Percentiles rank a stretch among this genome's conserved stretches.
Evolutionary conservation across 2,113 vertebrate genomes (phyloP).

Genomic region (Thryonomys swinderianus): DNA sequence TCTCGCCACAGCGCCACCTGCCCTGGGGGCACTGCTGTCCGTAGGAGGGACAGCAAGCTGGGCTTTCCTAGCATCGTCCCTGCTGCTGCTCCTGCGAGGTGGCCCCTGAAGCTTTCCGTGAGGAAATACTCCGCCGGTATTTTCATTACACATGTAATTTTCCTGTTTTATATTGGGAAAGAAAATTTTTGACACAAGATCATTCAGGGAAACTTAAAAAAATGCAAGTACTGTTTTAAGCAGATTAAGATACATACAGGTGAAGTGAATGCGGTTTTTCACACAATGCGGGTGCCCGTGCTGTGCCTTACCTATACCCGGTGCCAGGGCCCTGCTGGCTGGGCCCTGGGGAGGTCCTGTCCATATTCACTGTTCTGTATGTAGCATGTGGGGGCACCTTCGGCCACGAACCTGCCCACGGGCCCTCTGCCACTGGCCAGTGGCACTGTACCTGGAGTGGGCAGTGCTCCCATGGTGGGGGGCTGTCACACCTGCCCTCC

Average conservation of each 20-base stretch:
- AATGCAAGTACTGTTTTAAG: constrained; percentile 75
- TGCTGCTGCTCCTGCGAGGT: background rate
- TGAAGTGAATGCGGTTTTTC: constrained; percentile 74
- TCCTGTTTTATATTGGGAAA: constrained; percentile 83
- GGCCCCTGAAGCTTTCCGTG: constrained; percentile 49
- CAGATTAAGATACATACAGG: constrained; percentile 70
- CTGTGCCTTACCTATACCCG: constrained; percentile 89
- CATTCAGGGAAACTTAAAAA: constrained; percentile 88
- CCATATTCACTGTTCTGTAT: too few relatives aligned
- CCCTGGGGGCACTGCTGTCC: background rate
- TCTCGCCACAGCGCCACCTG: background rate
- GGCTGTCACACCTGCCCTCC: too few relatives aligned
- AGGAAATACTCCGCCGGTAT: constrained; percentile 58
- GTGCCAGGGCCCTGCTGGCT: constrained; percentile 71
- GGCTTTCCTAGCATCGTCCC: background rate
- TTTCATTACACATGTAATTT: constrained; percentile 80
- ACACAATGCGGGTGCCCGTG: constrained; percentile 77
- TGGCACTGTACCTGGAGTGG: too few relatives aligned
- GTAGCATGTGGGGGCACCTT: too few relatives aligned
- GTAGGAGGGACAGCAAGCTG: background rate
- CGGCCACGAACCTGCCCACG: too few relatives aligned
- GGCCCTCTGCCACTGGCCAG: too few relatives aligned
- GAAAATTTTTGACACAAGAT: constrained; percentile 80
- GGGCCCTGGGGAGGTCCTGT: too few relatives aligned
- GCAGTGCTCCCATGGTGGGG: too few relatives aligned